Evolutionary conservation across 2,113 vertebrate species (phyloP), one percentile per base, ranked within the genome.

Genomic region (Pteronura brasiliensis): DNA sequence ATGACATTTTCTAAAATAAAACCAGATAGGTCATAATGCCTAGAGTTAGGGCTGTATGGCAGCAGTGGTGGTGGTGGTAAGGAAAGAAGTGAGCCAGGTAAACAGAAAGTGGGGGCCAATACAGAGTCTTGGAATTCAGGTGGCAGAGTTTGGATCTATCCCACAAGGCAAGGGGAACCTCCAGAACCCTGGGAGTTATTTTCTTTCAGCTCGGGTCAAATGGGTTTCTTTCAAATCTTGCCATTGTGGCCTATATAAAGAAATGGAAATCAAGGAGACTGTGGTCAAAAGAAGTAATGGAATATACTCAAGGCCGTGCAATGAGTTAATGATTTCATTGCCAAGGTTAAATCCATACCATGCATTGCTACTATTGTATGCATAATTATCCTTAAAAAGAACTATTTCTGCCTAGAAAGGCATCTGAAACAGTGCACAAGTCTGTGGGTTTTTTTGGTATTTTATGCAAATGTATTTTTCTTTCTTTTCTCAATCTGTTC

Each of bases 401-500:
- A 79, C 13, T 95, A 79, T 90, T 97, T 93, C 92, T 97, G 79
- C 83, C 81, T 82, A 87, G 44, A 93, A 96, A 93, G 65, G 63
- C 72, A 96, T 96, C 90, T 93, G 71, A 97, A 91, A 88, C 83
- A 67, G 71, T 84, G 27, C 18, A 97, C 95, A 95, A 65, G 44
- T 82, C 85, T 97, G 93, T 80, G 59, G 2, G 21, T 29, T 31
- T 84, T 71, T 90, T 89, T 63, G 91, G 31, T 31, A 93, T 96
- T 93, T 96, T 81, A 92, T 97, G 72, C 65, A 97, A 97, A 95
- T 90, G 18, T 4, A 80, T 67, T 88, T 96, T 93, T 44, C 55
- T 93, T 96, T 86, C 36, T 76, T 92, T 84, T 88, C 49, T 87
- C 36, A 97, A 94, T 97, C 81, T 91, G 85, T 86, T 98, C 55